These are phyloP conservation scores for Gandaritis pyraliata DNA, from an alignment of 2,888 invertebrate genomes.

Conservation along the genomic window DNA sequence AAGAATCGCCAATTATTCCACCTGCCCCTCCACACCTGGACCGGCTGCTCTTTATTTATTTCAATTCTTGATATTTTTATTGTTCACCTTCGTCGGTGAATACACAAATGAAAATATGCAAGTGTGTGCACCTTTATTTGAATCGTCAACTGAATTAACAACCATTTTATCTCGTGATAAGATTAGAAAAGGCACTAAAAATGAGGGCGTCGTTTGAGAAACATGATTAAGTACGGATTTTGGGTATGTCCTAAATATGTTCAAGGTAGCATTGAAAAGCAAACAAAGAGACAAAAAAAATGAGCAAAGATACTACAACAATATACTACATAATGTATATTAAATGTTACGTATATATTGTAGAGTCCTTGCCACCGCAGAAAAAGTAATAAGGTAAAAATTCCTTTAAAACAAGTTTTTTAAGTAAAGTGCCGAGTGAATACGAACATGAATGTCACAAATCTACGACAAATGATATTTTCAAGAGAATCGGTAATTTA, in stretches of 20 bases:
- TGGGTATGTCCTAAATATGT: neutral
- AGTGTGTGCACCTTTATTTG: conserved; percentile 57
- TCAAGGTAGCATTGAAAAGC: neutral
- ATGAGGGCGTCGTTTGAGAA: conserved; percentile 30
- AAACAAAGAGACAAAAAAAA: neutral
- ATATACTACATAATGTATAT: too few species aligned
- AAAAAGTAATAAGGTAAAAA: neutral
- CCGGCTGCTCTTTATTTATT: conserved; percentile 82
- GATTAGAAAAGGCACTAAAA: conserved; percentile 40
- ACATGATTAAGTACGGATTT: neutral
- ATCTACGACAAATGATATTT: conserved; percentile 42
- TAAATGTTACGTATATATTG: too few species aligned
- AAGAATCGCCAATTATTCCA: conserved; percentile 84
- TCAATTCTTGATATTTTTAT: conserved; percentile 82
- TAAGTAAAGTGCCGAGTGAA: neutral
- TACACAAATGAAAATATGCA: conserved; percentile 62
- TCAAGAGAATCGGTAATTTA: conserved; percentile 49
- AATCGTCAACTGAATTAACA: conserved; percentile 51
- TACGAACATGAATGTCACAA: conserved; percentile 21
- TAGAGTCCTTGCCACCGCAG: neutral
- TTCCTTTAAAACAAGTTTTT: conserved; percentile 1
- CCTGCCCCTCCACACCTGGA: conserved; percentile 81
- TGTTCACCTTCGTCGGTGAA: conserved; percentile 71
- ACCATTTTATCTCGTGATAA: conserved; percentile 44
- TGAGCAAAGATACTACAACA: too few species aligned